Evolutionary conservation across 2,888 invertebrate species (phyloP), one percentile per base, ranked within the genome.

Genomic region (Meiosimyza platycephala): DNA sequence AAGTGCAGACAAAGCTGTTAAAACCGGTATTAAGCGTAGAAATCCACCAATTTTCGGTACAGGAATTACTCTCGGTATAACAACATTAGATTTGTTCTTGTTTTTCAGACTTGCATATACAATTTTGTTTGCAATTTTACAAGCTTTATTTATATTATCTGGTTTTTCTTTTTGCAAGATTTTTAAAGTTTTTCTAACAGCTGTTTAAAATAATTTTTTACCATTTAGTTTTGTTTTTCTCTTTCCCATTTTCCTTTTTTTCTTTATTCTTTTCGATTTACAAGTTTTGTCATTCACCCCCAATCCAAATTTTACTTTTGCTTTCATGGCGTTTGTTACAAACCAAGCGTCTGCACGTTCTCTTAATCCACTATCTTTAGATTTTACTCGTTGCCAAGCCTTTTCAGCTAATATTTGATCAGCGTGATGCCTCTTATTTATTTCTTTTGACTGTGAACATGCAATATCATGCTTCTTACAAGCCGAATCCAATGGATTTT

Each of bases 331-430:
- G 15, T 68, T 71, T 33, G 59, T 66, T 13, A 74, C 68, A 40
- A 72, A 62, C 59, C 66, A 73, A n/a, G 72, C 66, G 66, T 59
- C 74, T 69, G 72, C 40, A 33, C 72, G 70, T 71, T 74, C 72
- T 59, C 73, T 59, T 7, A 64, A 55, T 47, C 52, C 59, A 67
- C 70, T 72, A 55, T 76, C 69, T 33, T 59, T 59, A 22, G 22
- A 12, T n/a, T n/a, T n/a, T n/a, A n/a, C n/a, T n/a, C n/a, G n/a
- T n/a, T n/a, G n/a, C n/a, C n/a, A n/a, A n/a, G 75, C 74, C 15
- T 74, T 72, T 18, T 71, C n/a, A 33, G 67, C 60, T 71, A 77
- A 75, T 62, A 71, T 71, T 67, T 62, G 63, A 74, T 71, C 71
- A 33, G 60, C 60, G n/a, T 22, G 1, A 22, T 22, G 22, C 3